A percentile compares a stretch with the other conserved stretches of the same genome.
These are phyloP conservation scores for Mungos mungo DNA, from an alignment of 2,113 vertebrate species.

Conservation along the genomic window DNA sequence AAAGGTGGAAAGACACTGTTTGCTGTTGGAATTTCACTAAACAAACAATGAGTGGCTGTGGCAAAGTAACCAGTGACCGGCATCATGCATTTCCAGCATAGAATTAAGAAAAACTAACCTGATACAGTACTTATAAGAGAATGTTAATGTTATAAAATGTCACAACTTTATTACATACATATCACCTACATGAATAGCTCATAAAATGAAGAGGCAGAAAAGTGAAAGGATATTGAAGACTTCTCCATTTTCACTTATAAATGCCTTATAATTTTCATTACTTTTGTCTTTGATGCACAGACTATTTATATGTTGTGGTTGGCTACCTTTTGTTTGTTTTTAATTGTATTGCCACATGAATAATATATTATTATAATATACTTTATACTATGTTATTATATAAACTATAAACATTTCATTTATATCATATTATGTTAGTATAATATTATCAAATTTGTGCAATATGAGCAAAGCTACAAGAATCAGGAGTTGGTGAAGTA, in stretches of 20 bases:
- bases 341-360: not conserved
- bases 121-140: not conserved
- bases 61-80: not conserved
- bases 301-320: not conserved
- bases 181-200: not conserved
- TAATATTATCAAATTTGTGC: not conserved
- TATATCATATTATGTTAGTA: not conserved
- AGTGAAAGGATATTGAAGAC: not conserved
- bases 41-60: not conserved
- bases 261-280: conserved; percentile 7
- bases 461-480: not conserved
- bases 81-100: not conserved
- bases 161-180: not conserved
- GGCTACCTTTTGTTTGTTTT: not conserved
- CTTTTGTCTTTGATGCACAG: not conserved
- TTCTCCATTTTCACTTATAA: not conserved
- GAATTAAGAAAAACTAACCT: not conserved
- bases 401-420: not conserved
- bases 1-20: not conserved
- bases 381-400: too few relatives aligned
- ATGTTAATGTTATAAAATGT: not conserved
- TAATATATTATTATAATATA: not conserved
- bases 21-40: not conserved
- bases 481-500: not conserved
- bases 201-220: not conserved